These are phyloP conservation scores for Chiroxiphia lanceolata DNA, from an alignment of 2,797 vertebrate genomes.

Conservation along the genomic window DNA sequence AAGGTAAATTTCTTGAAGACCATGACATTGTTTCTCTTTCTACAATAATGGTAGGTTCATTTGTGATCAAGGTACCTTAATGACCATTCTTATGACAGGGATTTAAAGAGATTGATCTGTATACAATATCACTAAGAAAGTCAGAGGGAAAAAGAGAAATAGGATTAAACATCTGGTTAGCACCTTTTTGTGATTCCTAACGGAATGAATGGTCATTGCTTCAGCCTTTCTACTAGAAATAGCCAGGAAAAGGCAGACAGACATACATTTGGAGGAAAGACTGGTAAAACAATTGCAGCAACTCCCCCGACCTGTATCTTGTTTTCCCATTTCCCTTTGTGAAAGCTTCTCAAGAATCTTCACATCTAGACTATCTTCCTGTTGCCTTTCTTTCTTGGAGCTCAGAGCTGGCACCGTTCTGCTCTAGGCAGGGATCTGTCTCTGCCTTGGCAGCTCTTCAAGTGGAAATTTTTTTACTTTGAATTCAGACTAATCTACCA, in stretches of 20 bases:
- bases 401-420: neutral
- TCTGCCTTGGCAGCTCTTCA: neutral
- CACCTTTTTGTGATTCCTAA: neutral
- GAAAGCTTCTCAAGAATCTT: neutral
- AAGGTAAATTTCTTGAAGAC: neutral
- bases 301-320: neutral
- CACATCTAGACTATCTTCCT: neutral
- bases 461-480: neutral
- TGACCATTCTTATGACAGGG: neutral
- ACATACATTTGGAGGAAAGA: neutral
- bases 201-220: fast-evolving
- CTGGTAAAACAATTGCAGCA: neutral
- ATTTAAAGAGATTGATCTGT: neutral
- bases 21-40: neutral
- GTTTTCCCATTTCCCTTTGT: neutral
- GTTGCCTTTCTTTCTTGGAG: neutral
- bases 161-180: neutral
- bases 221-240: neutral
- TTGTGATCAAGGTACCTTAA: neutral
- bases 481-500: neutral
- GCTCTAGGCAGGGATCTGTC: neutral
- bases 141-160: neutral
- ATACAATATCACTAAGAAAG: neutral
- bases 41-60: neutral
- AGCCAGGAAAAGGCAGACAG: neutral